Evolutionary conservation across 2,888 invertebrate species (phyloP).

Genomic region (Acrobasis repandana): DNA sequence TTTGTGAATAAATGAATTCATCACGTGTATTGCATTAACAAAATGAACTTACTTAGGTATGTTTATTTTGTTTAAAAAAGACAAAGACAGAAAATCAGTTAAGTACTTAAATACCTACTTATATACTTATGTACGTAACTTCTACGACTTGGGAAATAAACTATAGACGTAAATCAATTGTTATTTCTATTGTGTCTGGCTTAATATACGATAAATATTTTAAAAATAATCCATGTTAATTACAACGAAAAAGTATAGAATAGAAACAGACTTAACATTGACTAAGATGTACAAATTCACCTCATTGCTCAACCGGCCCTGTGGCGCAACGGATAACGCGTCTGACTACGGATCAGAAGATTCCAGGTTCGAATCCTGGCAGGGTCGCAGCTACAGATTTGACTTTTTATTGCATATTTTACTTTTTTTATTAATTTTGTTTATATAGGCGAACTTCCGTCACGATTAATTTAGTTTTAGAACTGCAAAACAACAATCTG

Average conservation of each 20-base stretch:
- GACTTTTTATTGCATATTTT: constrained; percentile 6
- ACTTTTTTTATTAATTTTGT: constrained; percentile 17
- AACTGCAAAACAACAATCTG: no score
- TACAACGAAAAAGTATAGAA: no score
- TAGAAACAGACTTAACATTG: not conserved
- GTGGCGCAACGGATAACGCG: constrained; percentile 87
- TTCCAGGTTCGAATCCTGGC: constrained; percentile 87
- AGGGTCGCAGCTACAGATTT: no score
- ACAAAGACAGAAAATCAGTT: no score
- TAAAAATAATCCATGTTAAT: no score
- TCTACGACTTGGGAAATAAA: no score
- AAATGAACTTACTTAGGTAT: not conserved
- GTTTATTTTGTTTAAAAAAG: not conserved
- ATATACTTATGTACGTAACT: no score
- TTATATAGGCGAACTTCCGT: not conserved
- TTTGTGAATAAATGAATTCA: constrained; percentile 34
- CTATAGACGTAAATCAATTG: no score
- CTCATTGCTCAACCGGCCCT: constrained; percentile 58
- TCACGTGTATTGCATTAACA: constrained; percentile 32
- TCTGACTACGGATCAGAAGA: constrained; percentile 88
- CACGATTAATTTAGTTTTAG: no score
- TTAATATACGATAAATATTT: no score
- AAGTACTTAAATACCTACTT: no score
- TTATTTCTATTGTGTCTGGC: no score
- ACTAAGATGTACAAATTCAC: constrained; percentile 35